phyloP scores from a whole-genome alignment of 2,797 vertebrate genomes.

The Eulemur mongoz region DNA sequence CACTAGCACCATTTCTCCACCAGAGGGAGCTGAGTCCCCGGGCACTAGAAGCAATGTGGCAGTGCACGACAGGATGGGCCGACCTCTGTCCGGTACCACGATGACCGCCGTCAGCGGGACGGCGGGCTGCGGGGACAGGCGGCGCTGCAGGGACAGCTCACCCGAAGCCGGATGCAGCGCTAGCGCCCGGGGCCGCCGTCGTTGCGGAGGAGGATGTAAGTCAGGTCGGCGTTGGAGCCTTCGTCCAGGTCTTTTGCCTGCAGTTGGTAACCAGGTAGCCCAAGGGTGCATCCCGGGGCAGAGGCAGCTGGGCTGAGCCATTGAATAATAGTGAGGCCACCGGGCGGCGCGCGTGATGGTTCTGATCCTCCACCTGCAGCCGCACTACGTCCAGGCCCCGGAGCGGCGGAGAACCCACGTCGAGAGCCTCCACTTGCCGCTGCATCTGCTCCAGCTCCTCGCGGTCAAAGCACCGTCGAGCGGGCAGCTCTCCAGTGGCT shows the following conservation, averaged over 20 bases:
- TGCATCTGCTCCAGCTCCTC: constrained; percentile 83
- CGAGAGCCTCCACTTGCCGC: constrained; percentile 81
- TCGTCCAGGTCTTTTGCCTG: constrained; percentile 84
- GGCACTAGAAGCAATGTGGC: constrained; percentile 83
- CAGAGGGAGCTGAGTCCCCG: constrained; percentile 81
- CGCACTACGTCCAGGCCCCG: constrained; percentile 78
- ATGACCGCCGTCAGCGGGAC: constrained; percentile 78
- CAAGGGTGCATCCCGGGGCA: constrained; percentile 78
- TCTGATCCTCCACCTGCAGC: constrained; percentile 86
- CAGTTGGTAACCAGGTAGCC: constrained; percentile 83
- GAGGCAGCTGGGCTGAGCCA: constrained; percentile 80
- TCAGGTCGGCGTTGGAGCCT: constrained; percentile 80
- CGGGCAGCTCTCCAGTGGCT: constrained; percentile 88
- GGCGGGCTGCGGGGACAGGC: constrained; percentile 13
- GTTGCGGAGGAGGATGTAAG: constrained; percentile 81
- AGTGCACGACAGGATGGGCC: constrained; percentile 73
- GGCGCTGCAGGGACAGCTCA: constrained; percentile 83
- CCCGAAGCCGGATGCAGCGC: constrained; percentile 80
- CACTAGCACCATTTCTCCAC: constrained; percentile 83
- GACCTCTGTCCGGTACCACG: constrained; percentile 81
- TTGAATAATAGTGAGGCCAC: constrained; percentile 82
- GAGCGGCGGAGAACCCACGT: constrained; percentile 80
- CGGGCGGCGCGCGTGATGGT: constrained; percentile 85
- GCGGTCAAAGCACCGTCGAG: constrained; percentile 83
- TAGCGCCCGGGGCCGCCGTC: constrained; percentile 51